Base-by-base conservation (phyloP, 2,113 vertebrate genomes). In the Sinocyclocheilus maitianheensis region DNA sequence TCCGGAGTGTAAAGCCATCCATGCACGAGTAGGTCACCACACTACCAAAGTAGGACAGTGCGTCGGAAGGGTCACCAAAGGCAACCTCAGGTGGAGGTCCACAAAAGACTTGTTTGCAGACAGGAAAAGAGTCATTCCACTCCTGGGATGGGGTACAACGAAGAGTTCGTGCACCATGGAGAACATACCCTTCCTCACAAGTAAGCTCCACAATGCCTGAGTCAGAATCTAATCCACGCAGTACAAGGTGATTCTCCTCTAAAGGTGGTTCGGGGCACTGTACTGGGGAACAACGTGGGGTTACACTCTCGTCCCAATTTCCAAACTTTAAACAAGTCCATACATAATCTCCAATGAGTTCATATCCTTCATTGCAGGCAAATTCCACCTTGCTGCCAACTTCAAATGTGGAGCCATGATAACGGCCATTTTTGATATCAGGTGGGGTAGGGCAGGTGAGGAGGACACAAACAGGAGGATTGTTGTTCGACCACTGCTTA, bases 121-220 rank as follows among this genome's bases (percentile, higher is more conserved):
- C 88, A 0, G 98, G 97, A 87, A 99, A 98, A 3, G 97, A 96
- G 90, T 96, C 96, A 51, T 98, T 99, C 98, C 98, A 99, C 71
- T 95, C 95, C 81, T 96, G 96, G 0, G 97, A 96, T 0, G 93
- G 90, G 71, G 96, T 94, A 86, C 98, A 99, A 86, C 95, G 97
- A 62, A 99, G 93, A 34, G 95, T 91, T 8, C 93, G 93, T 13
- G 97, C 94, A 0, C 98, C 98, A 63, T 95, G 93, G 0, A 99
- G 94, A 51, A 93, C 92, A 14, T 96, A 97, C 3, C 98, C 98
- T 2, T 97, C 96, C 85, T 96, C 96, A 88, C 98, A 99, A 48
- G 96, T 97, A 83, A 99, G 94, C 37, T 94, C 94, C 69, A 99
- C 95, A 4, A 96, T 95, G 13, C 97, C 96, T 0, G 96, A 94